Base-by-base conservation (phyloP, 2,888 invertebrate species). In the Xestia ashworthii region DNA sequence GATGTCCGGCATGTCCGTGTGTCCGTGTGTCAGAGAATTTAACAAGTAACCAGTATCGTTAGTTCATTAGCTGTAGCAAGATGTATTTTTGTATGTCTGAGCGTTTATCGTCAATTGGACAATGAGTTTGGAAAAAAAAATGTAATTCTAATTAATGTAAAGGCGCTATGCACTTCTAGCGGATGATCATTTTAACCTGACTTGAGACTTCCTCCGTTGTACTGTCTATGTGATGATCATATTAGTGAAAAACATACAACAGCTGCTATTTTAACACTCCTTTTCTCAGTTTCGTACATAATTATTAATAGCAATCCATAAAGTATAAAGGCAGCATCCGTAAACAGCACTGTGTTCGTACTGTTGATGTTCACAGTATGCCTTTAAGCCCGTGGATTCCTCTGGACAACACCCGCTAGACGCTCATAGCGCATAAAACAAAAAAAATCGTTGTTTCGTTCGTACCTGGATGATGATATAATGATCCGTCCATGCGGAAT, bases 21-120 rank as follows among this genome's bases (percentile, higher is more conserved):
- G 76, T 70, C 77, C 48, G 66, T 68, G 78, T 77, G 78, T 70
- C 80, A 91, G 87, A 90, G 90, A 92, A 91, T 92, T 91, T 92
- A 91, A 76, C 80, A 80, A 85, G 55, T 85, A 62, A 83, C 55
- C 83, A 74, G 68, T 90, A 90, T 89, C 86, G 90, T 92, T 94
- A 95, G 93, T 95, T 95, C 93, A 91, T 94, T 95, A 95, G 93
- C 78, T 88, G 93, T 95, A 95, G 94, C 84, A 92, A 95, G 92
- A 95, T 94, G 93, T 96, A 96, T 96, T 96, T 96, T 96, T 96
- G 94, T 96, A 96, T 93, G 91, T 91, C 91, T 88, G 89, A 91
- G 89, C 91, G 90, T 91, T 89, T 88, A 88, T 89, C 88, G 95
- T 95, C 95, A 95, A 95, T 95, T 95, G 92, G 89, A 90, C 90